Conservation (phyloP, 35 echinoderm and acorn worm genomes). For the Lytechinus variegatus region DNA sequence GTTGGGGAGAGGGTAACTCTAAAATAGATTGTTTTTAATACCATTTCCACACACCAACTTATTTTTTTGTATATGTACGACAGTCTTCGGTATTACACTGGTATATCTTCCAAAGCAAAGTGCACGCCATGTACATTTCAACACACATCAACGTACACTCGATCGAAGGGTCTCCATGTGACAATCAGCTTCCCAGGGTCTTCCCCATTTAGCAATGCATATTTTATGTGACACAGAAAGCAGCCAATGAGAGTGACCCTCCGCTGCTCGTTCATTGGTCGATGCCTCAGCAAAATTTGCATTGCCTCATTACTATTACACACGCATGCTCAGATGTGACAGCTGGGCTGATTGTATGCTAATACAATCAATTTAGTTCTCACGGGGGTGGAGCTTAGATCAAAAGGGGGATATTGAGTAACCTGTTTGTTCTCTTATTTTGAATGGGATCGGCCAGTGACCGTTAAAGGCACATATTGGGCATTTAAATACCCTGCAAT, state of each 20-base stretch:
- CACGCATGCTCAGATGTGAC: background rate
- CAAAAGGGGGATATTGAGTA: background rate
- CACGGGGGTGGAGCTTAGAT: conserved; percentile 30
- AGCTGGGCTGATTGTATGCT: conserved; percentile 48
- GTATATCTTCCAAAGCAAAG: too few species aligned
- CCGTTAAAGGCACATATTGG: background rate
- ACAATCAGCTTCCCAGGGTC: conserved; percentile 40
- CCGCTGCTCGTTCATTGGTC: background rate
- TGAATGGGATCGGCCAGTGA: conserved; percentile 26
- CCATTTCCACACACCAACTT: too few species aligned
- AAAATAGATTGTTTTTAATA: too few species aligned
- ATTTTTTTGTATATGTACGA: too few species aligned
- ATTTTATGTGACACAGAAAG: background rate
- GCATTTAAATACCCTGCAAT: background rate
- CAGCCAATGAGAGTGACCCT: background rate
- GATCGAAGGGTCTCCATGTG: background rate
- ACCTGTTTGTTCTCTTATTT: conserved; percentile 24
- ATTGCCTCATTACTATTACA: conserved; percentile 18
- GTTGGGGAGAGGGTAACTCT: too few species aligned
- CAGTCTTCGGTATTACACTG: too few species aligned
- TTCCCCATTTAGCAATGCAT: background rate
- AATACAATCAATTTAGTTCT: background rate
- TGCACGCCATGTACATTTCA: too few species aligned
- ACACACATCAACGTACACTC: too few species aligned
- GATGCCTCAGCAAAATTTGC: background rate